Evolutionary conservation across 2,797 vertebrate species (phyloP).

Genomic region (Cyprinodon diabolis): DNA sequence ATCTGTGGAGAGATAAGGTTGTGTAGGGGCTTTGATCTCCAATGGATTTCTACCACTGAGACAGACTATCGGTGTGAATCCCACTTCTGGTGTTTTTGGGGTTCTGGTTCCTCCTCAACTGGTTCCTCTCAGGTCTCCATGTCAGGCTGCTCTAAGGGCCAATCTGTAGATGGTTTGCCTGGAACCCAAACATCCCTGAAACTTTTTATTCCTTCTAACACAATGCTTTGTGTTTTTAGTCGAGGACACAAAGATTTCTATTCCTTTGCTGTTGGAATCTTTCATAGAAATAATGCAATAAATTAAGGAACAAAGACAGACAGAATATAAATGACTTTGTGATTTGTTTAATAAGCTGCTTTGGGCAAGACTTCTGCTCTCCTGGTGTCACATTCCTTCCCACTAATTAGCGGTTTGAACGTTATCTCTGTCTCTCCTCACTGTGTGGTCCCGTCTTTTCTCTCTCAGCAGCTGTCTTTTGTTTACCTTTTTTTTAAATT

Average conservation of each 20-base stretch:
- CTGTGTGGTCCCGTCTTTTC: constrained; percentile 12
- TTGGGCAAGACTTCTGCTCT: neutral
- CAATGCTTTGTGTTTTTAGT: no score
- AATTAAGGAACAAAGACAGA: neutral
- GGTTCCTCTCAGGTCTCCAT: neutral
- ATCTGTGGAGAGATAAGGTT: no score
- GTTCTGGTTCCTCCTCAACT: no score
- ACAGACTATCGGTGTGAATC: no score
- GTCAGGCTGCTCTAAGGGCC: neutral
- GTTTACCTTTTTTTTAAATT: neutral
- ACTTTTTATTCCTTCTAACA: neutral
- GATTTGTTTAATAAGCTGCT: neutral
- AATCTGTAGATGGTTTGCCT: neutral
- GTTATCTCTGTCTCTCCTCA: neutral
- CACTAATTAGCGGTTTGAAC: neutral
- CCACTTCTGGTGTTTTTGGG: no score
- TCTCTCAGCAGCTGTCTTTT: constrained; percentile 1
- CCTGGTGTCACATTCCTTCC: neutral
- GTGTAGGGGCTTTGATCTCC: no score
- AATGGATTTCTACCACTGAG: no score
- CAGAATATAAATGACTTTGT: neutral
- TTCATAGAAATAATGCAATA: no score
- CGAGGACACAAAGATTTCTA: no score
- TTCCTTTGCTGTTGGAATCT: no score
- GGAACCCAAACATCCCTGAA: neutral